phyloP scores from a whole-genome alignment of 1,140 invertebrate species.

The Penaeus chinensis region DNA sequence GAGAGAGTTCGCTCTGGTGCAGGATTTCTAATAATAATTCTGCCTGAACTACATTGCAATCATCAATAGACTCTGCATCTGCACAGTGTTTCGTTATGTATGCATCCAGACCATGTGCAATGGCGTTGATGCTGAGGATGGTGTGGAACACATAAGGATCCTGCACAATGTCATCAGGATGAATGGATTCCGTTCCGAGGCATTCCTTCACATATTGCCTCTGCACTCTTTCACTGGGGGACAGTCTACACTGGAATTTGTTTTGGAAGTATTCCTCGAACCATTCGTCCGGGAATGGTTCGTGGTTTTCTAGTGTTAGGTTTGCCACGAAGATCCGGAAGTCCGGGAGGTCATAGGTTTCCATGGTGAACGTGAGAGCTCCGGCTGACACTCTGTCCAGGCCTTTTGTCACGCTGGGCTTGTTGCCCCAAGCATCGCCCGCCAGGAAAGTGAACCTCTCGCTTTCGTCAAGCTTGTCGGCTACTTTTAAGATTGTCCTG shows the following conservation, averaged over 20 bases:
- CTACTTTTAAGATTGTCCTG: conserved; percentile 56
- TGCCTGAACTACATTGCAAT: conserved; percentile 60
- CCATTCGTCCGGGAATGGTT: conserved; percentile 68
- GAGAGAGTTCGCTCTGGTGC: conserved; percentile 40
- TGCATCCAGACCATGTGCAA: conserved; percentile 68
- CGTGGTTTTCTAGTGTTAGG: conserved; percentile 67
- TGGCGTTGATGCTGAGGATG: conserved; percentile 68
- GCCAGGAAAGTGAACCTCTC: conserved; percentile 60
- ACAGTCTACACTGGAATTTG: conserved; percentile 67
- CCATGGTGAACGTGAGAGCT: conserved; percentile 65
- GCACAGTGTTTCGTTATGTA: conserved; percentile 65
- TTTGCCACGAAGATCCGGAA: conserved; percentile 68
- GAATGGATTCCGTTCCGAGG: conserved; percentile 64
- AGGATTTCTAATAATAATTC: conserved; percentile 61
- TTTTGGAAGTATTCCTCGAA: conserved; percentile 70
- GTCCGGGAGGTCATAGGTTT: conserved; percentile 69
- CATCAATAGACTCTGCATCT: conserved; percentile 60
- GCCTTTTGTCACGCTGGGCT: conserved; percentile 40
- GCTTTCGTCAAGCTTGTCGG: conserved; percentile 33
- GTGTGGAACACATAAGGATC: conserved; percentile 69
- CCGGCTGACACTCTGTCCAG: conserved; percentile 54
- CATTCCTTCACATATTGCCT: conserved; percentile 65
- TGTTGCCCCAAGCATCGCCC: conserved; percentile 61
- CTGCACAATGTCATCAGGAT: conserved; percentile 61
- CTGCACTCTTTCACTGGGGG: conserved; percentile 64